phyloP scores from a whole-genome alignment of 1,140 invertebrate species.

The Campoletis sonorensis region DNA sequence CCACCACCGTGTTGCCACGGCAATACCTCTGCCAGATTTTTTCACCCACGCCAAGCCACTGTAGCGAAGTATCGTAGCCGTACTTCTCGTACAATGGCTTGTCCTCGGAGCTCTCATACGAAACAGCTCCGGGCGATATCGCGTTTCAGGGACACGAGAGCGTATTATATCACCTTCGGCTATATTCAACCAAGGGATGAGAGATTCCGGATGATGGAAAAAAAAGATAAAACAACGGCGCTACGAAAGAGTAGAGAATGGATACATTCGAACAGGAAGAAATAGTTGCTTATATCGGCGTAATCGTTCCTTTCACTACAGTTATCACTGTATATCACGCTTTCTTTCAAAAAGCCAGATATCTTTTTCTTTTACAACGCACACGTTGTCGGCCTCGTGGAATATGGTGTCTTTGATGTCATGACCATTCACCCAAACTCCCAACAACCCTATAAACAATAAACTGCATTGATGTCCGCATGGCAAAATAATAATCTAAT shows the following conservation, averaged over 20 bases:
- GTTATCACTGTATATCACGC: neutral
- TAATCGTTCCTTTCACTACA: neutral
- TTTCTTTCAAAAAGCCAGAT: neutral
- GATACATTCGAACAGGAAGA: neutral
- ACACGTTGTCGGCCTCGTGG: neutral
- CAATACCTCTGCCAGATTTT: neutral
- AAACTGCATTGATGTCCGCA: too few relatives aligned
- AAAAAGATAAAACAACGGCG: neutral
- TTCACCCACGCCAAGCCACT: neutral
- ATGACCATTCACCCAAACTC: too few relatives aligned
- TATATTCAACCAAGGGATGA: neutral
- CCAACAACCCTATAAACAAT: too few relatives aligned
- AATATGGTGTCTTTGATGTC: neutral
- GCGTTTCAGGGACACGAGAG: conserved; percentile 55
- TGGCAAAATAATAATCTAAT: neutral
- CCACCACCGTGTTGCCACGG: conserved; percentile 1
- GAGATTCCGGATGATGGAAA: conserved; percentile 24
- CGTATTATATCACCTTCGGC: conserved; percentile 46
- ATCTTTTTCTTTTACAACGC: neutral
- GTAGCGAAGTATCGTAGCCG: conserved; percentile 4
- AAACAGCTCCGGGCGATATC: conserved; percentile 66
- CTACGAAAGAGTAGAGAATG: neutral
- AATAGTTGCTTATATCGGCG: neutral
- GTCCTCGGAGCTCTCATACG: conserved; percentile 60
- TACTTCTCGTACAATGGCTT: conserved; percentile 56